phyloP scores from a whole-genome alignment of 2,113 vertebrate species.

The Neodontobutis hainanensis region DNA sequence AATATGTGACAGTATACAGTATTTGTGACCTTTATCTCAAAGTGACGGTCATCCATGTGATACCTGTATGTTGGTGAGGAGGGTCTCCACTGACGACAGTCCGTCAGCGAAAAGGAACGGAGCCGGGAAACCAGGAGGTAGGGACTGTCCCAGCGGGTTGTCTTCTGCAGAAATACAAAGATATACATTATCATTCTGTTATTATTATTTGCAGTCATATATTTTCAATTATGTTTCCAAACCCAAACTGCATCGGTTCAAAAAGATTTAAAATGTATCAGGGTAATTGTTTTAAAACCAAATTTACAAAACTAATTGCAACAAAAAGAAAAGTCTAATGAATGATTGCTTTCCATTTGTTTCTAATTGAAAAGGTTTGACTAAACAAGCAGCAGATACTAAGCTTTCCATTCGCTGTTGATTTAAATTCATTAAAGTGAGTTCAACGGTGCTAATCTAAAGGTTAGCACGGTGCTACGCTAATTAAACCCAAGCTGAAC shows the following conservation, averaged over 20 bases:
- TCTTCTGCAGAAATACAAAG: conserved; percentile 78
- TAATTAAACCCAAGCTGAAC: neutral
- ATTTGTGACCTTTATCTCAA: no score
- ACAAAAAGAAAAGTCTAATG: no score
- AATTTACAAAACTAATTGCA: no score
- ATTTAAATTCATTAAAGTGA: neutral
- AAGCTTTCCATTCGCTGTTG: no score
- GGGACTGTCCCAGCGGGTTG: conserved; percentile 75
- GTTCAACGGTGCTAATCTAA: neutral
- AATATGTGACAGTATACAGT: no score
- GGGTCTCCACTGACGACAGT: conserved; percentile 92
- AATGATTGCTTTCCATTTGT: neutral
- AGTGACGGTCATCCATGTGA: no score
- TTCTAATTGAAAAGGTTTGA: neutral
- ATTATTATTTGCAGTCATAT: no score
- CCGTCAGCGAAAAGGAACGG: conserved; percentile 92
- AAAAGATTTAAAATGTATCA: no score
- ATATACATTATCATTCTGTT: neutral
- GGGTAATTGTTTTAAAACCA: no score
- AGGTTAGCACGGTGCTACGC: neutral
- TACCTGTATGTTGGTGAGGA: conserved; percentile 98
- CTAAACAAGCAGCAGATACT: neutral
- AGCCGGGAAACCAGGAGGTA: conserved; percentile 88
- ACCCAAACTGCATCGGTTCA: no score
- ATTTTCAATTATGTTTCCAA: no score